Base-by-base conservation (phyloP, 2,113 vertebrate genomes). In the Picathartes gymnocephalus region DNA sequence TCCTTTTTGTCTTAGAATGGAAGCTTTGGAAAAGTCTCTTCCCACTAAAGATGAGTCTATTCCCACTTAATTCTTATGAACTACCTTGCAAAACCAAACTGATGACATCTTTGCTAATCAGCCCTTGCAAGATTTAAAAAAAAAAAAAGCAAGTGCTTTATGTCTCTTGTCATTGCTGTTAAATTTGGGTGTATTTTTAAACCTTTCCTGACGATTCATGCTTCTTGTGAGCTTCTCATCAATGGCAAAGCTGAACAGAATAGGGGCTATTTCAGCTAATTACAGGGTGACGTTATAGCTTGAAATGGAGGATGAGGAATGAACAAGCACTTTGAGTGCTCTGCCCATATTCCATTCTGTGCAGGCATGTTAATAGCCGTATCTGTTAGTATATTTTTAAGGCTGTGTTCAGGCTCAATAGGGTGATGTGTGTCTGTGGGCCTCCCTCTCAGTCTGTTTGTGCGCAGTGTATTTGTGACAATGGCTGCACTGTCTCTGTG, bases 401-500 rank as follows among this genome's bases (percentile, higher is more conserved):
- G 90, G 86, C 88, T 88, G 79, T 51, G 83, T 61, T 80, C 89
- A 33, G 68, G 56, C 79, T 94, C 86, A 68, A 39, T 68, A 68
- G 90, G 88, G 72, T 37, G 82, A 37, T 94, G 82, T 83, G 86
- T 94, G 90, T 93, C 93, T 94, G 85, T 44, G 77, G 77, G 87
- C 77, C 89, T 90, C 82, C 88, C 80, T 91, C 83, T 78, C 44
- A 37, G 15, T 85, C 84, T 94, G 79, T 94, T 90, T 90, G 91
- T 15, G 13, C 27, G 69, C 81, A 79, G 92, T 90, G 74, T 93
- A 13, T 94, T 92, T 74, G 54, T 73, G 78, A 96, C 95, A 97
- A 97, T 92, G 95, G 71, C 72, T 33, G 91, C 91, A 48, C 94
- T 96, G 93, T 97, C 82, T 97, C 72, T 90, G 81, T 80, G 93